Percentiles rank a stretch among this genome's conserved stretches.
Evolutionary conservation across 2,113 vertebrate genomes (phyloP).

Genomic region (Lepus americanus): DNA sequence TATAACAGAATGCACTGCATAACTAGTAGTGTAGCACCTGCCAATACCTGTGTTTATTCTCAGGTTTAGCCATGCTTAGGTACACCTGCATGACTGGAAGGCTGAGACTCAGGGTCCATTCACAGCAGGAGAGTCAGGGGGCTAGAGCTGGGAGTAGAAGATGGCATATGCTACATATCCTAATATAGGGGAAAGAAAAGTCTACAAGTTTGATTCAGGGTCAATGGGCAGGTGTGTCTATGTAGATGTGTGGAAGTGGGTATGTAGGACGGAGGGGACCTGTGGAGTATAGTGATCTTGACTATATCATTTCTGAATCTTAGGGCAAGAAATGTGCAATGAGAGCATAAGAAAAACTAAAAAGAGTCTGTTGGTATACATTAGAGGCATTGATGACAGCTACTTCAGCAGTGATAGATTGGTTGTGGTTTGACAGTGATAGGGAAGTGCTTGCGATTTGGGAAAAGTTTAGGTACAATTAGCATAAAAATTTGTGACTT

Average conservation of each 20-base stretch:
- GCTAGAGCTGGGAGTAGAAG: not conserved
- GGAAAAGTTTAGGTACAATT: not conserved
- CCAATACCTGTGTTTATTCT: not conserved
- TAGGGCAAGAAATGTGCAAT: slow-evolving; percentile 1
- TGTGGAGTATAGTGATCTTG: not conserved
- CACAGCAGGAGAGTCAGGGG: not conserved
- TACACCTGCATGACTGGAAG: not conserved
- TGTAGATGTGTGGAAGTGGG: not conserved
- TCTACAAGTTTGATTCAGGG: not conserved
- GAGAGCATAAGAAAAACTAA: not conserved
- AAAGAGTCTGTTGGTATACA: not conserved
- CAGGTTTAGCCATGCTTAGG: not conserved
- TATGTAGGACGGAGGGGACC: too few species aligned
- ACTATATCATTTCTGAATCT: not conserved
- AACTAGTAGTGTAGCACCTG: not conserved
- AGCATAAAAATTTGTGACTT: not conserved
- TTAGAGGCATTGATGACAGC: not conserved
- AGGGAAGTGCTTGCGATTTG: not conserved
- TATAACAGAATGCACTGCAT: not conserved
- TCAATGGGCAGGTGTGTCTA: not conserved
- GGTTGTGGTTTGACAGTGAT: not conserved
- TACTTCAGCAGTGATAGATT: not conserved
- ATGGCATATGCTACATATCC: not conserved
- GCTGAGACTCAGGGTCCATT: not conserved
- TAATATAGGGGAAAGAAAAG: not conserved